phyloP scores from a whole-genome alignment of 1,140 invertebrate genomes.

The Gonatopus flavifemur region DNA sequence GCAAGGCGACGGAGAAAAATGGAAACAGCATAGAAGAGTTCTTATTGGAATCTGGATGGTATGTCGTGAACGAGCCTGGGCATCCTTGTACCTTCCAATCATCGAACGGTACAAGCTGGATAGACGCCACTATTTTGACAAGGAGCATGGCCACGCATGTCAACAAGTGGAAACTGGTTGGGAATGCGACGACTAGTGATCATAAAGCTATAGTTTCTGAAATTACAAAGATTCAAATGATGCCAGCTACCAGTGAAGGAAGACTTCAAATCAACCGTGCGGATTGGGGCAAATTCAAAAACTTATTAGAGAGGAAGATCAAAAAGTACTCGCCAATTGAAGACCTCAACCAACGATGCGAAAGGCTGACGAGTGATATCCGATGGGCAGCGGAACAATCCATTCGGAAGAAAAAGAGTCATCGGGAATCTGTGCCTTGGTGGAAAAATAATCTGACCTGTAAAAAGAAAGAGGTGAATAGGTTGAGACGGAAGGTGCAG shows the following conservation, averaged over 20 bases:
- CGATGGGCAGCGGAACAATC: neutral
- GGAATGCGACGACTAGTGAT: constrained; percentile 11
- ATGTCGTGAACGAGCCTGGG: constrained; percentile 5
- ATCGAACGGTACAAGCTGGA: neutral
- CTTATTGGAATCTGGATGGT: neutral
- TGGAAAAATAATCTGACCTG: constrained; percentile 14
- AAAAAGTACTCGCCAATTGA: neutral
- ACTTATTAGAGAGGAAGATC: neutral
- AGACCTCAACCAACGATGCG: neutral
- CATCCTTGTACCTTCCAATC: neutral
- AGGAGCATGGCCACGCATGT: neutral
- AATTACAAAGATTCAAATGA: neutral
- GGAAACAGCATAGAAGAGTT: constrained; percentile 16
- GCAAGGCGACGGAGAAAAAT: neutral
- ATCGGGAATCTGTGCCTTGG: constrained; percentile 6
- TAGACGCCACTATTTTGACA: constrained; percentile 11
- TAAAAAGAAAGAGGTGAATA: no score
- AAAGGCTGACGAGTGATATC: neutral
- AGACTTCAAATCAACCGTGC: constrained; percentile 9
- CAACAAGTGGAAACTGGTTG: neutral
- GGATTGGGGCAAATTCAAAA: constrained; percentile 15
- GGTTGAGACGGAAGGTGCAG: no score
- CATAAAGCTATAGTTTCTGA: constrained; percentile 9
- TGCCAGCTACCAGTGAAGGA: no score
- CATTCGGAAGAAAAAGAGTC: neutral